Percentiles rank a stretch among this genome's conserved stretches.
Evolutionary conservation across 2,888 invertebrate species (phyloP).

Genomic region (Tenodera sinensis): DNA sequence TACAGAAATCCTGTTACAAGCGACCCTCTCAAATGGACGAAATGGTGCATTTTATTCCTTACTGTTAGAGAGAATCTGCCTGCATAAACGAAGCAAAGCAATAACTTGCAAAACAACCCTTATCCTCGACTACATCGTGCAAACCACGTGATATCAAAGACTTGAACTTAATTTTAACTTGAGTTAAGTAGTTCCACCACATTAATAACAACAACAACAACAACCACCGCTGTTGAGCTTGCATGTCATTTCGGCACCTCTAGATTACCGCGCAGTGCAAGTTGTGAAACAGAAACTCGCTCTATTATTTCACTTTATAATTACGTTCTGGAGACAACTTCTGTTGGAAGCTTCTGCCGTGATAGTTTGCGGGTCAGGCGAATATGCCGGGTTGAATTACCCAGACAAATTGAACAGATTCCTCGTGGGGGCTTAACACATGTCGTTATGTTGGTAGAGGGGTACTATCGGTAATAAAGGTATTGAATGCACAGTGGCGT

Average conservation of each 20-base stretch:
- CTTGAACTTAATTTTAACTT: neutral
- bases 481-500: neutral
- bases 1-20: too few relatives aligned
- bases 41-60: too few relatives aligned
- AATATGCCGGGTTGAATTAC: neutral
- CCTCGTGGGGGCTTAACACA: neutral
- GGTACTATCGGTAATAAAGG: neutral
- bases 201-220: neutral
- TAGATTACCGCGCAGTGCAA: neutral
- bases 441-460: neutral
- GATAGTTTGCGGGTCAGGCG: too few relatives aligned
- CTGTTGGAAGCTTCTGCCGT: neutral
- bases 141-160: neutral
- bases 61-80: too few relatives aligned
- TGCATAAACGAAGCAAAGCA: neutral
- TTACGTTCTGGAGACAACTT: neutral
- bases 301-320: neutral
- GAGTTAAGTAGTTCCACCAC: neutral
- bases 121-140: too few relatives aligned
- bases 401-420: slow-evolving; percentile 9
- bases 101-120: too few relatives aligned
- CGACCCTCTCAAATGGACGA: too few relatives aligned
- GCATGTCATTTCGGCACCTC: neutral
- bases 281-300: neutral
- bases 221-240: neutral